These are phyloP conservation scores for Ricordea florida DNA, from an alignment of 92 coral and sea anemone genomes.

Conservation along the genomic window DNA sequence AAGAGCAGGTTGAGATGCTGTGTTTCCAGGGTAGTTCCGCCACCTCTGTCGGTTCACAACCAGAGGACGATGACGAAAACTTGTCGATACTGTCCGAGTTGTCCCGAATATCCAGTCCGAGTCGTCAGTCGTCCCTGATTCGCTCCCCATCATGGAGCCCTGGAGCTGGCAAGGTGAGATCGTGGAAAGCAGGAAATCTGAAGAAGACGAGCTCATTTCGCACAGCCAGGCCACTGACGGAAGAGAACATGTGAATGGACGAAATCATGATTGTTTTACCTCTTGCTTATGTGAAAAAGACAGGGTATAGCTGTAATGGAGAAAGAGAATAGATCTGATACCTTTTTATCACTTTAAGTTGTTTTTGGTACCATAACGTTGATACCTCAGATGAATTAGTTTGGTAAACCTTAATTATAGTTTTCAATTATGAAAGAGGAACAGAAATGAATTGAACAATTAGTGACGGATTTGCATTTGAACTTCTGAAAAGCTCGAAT, in stretches of 20 bases:
- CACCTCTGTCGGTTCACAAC: conserved; percentile 62
- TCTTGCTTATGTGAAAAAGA: not conserved
- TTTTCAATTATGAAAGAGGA: too few species aligned
- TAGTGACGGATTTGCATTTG: too few species aligned
- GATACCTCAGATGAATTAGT: too few species aligned
- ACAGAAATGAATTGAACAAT: too few species aligned
- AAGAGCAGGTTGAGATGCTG: conserved; percentile 87
- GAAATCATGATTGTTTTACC: not conserved
- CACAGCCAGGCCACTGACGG: conserved; percentile 4
- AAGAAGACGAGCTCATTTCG: conserved; percentile 41
- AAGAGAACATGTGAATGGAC: conserved; percentile 12
- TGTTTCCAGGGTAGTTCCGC: conserved; percentile 95
- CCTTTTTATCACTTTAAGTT: too few species aligned
- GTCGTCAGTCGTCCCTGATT: conserved; percentile 51
- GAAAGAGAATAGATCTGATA: too few species aligned
- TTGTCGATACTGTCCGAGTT: conserved; percentile 35
- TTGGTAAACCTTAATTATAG: too few species aligned
- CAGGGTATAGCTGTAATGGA: too few species aligned
- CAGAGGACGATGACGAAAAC: conserved; percentile 71
- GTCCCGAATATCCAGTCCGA: conserved; percentile 33
- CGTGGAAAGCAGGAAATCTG: not conserved
- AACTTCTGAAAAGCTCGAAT: too few species aligned
- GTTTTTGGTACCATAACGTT: too few species aligned
- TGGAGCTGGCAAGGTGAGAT: conserved; percentile 45
- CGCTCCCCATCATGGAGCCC: conserved; percentile 70